phyloP scores from a whole-genome alignment of 1,140 invertebrate genomes.

The Brachionus angularis region DNA sequence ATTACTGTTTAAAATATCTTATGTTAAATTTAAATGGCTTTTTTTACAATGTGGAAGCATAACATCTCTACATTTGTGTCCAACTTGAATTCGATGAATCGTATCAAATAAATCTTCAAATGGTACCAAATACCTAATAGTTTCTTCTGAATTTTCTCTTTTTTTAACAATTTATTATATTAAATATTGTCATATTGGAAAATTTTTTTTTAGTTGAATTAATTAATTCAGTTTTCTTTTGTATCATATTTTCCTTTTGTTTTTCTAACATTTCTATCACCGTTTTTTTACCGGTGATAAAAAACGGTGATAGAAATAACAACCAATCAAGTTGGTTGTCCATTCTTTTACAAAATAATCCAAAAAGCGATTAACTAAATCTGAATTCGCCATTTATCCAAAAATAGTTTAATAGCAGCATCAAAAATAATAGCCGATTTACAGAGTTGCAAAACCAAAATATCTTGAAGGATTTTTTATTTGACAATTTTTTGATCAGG shows the following conservation, averaged over 20 bases:
- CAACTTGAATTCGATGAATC: conserved; percentile 22
- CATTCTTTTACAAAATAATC: not conserved
- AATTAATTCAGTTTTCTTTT: too few relatives aligned
- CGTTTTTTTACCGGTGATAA: too few relatives aligned
- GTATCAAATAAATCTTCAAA: not conserved
- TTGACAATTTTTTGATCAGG: not conserved
- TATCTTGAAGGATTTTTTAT: not conserved
- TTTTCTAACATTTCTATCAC: too few relatives aligned
- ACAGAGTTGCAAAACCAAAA: not conserved
- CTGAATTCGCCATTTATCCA: not conserved
- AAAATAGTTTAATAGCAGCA: not conserved
- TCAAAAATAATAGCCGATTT: not conserved
- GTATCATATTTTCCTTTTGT: too few relatives aligned
- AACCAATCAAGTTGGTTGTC: not conserved
- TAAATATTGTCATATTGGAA: too few relatives aligned
- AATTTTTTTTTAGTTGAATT: too few relatives aligned
- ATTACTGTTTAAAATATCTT: conserved; percentile 7
- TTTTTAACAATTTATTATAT: too few relatives aligned
- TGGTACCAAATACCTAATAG: not conserved
- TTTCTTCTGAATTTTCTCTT: too few relatives aligned
- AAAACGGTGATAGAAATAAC: too few relatives aligned
- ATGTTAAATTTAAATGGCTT: conserved; percentile 2
- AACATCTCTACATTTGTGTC: not conserved
- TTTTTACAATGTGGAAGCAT: not conserved
- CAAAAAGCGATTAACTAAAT: not conserved